Evolutionary conservation across 2,888 invertebrate species (phyloP).

Genomic region (Desoria tigrina): DNA sequence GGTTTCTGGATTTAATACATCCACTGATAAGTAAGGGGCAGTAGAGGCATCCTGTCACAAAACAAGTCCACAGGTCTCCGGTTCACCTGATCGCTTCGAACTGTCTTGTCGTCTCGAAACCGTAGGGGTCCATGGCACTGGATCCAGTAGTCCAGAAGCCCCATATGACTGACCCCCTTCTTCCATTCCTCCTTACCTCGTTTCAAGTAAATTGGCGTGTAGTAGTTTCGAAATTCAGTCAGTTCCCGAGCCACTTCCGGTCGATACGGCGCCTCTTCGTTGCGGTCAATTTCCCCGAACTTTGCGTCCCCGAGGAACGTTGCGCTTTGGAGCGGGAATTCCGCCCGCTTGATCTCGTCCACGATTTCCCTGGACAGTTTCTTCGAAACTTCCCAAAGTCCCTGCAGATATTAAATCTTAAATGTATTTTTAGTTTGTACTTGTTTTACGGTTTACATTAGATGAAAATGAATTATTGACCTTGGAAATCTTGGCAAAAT

Average conservation of each 20-base stretch:
- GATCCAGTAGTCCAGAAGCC: background rate
- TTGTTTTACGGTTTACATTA: no score
- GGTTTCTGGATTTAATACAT: no score
- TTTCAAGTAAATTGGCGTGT: background rate
- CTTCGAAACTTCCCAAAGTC: background rate
- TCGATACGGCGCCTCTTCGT: background rate
- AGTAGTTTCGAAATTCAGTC: background rate
- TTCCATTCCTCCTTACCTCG: background rate
- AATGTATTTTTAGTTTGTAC: no score
- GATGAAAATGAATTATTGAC: background rate
- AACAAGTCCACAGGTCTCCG: background rate
- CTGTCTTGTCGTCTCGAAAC: background rate
- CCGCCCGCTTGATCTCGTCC: background rate
- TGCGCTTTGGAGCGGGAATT: background rate
- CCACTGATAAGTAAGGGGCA: background rate
- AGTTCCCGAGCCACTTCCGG: background rate
- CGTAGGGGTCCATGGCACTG: background rate
- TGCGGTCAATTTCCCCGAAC: background rate
- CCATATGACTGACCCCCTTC: background rate
- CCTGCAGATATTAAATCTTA: no score
- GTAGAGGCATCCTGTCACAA: background rate
- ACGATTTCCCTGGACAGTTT: background rate
- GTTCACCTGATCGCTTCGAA: background rate
- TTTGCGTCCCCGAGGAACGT: background rate
- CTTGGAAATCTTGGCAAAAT: background rate